These are phyloP conservation scores for Peromyscus aztecus DNA, from an alignment of 2,797 vertebrate species.

Conservation along the genomic window DNA sequence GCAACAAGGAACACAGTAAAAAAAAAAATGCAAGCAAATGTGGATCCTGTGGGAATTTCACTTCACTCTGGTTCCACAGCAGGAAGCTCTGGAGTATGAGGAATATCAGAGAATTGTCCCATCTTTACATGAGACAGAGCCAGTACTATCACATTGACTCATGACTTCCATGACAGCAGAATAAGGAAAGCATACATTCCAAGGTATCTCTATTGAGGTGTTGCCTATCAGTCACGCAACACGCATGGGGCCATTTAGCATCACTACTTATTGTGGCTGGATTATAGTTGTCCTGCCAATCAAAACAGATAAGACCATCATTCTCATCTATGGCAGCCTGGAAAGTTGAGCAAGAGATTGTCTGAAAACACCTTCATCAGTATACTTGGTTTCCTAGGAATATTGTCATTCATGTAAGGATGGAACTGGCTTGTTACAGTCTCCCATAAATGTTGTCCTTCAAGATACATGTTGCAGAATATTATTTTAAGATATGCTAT, in stretches of 20 bases:
- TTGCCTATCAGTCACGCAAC: not conserved
- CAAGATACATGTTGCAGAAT: no score
- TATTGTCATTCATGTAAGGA: not conserved
- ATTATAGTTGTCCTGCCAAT: not conserved
- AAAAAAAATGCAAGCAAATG: not conserved
- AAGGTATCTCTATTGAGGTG: not conserved
- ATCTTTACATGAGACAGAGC: not conserved
- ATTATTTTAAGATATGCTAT: no score
- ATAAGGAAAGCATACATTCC: not conserved
- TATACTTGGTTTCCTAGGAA: not conserved
- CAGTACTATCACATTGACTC: not conserved
- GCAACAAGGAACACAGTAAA: not conserved
- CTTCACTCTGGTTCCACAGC: not conserved
- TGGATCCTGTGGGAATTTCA: not conserved
- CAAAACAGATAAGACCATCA: not conserved
- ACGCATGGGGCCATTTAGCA: not conserved
- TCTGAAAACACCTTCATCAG: no score
- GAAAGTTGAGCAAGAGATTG: not conserved
- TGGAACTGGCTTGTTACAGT: not conserved
- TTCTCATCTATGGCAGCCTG: not conserved
- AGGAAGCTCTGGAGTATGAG: not conserved
- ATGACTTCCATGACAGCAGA: accelerated
- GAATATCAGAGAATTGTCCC: not conserved
- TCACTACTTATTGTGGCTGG: not conserved
- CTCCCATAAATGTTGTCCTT: not conserved